Evolutionary conservation across 2,888 invertebrate species (phyloP), one percentile per base, ranked within the genome.

Genomic region (Scaptomyza polygonia): DNA sequence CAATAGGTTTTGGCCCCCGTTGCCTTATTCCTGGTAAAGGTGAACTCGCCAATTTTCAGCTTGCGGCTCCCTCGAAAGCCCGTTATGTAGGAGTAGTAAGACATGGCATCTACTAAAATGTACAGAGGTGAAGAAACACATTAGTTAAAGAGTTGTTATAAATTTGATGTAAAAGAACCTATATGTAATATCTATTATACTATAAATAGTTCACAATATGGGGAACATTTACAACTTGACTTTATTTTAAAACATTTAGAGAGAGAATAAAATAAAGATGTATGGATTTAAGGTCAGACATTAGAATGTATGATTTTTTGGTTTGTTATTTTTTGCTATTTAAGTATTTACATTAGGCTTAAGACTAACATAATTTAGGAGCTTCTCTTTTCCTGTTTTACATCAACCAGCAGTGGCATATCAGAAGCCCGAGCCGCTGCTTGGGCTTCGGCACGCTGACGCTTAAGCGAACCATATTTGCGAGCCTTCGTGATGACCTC

Each of bases 21-120:
- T 5, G 90, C 86, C 75, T 92, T 92, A 66, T 92, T 92, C 58
- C 91, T 88, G 6, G 92, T 92, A 67, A 92, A 92, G 51, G 90
- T 91, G 61, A 89, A 92, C 40, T 91, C 89, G 44, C 92, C 92
- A 44, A 92, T 90, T 80, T 92, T 91, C 32, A 92, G 79, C 65
- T 92, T 92, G 65, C 91, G 90, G 70, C 91, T 91, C 53, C 92
- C 92, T 5, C 92, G 89, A 71, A 92, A 92, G 53, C 92, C 92
- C 18, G 92, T 92, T 56, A 92, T 89, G 70, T 90, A 92, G 25
- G 90, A 88, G 68, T 88, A 91, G 71, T 88, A 91, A 29, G 87
- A 77, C 62, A 77, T 78, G 45, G 68, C 56, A 71, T 73, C 89
- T 89, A 77, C 63, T 67, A 56, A 63, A 53, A 43, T 32, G 25